Evolutionary conservation across 2,797 vertebrate genomes (phyloP), one percentile per base, ranked within the genome.

Genomic region (Semotilus atromaculatus): DNA sequence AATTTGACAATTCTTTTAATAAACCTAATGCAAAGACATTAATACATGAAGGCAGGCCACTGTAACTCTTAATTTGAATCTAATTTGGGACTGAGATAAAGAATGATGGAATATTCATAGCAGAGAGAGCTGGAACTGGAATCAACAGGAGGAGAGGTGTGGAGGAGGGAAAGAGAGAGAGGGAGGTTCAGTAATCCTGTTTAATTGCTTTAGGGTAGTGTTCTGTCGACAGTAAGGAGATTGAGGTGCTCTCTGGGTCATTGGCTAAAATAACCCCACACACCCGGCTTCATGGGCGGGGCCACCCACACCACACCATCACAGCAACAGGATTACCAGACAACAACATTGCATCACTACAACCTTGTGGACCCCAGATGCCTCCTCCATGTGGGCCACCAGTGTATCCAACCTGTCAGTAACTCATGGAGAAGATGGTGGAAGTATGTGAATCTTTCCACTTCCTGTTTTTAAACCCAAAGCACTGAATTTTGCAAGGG

Each of bases 241-340:
- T 97, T 97, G 95, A 90, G 90, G 93, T 95, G 92, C 94, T 96
- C 95, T 94, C 95, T 95, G 95, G 96, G 96, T 94, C 95, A 95
- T 95, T 89, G 93, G 87, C 91, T 92, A 95, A 93, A 95, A 96
- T 95, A 95, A 94, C 93, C 92, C 93, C 92, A 85, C 82, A 89
- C 82, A 85, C 82, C 68, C 83, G 74, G 80, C 82, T 81, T 31
- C n/a, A 45, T 64, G 70, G 87, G 82, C 34, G 74, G 75, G 26
- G 85, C 82, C 48, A 80, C 64, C 23, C 34, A 38, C 67, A 76
- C 45, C 34, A 64, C 73, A 40, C 38, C 9, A 72, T 79, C 68
- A 71, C 43, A 67, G 81, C 86, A 81, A 87, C 85, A 72, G 31
- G 31, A 82, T 82, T 68, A 88, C 80, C 81, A 82, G 73, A 89